Evolutionary conservation across 35 echinoderm and acorn worm genomes (phyloP).

Genomic region (Patiria miniata): DNA sequence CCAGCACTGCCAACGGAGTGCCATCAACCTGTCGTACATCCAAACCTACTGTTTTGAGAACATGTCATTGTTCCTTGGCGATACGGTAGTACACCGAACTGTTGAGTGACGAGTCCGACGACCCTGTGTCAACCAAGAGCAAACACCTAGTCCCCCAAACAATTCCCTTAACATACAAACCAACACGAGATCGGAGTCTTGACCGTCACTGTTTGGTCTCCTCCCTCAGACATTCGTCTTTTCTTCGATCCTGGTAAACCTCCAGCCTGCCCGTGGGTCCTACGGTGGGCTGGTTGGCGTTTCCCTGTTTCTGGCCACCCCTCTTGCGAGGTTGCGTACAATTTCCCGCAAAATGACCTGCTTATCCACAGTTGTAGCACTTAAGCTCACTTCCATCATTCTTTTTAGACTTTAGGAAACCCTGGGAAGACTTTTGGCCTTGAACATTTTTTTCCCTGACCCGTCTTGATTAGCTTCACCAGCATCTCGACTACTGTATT

Average conservation of each 20-base stretch:
- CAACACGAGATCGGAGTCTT: background rate
- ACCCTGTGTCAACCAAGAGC: constrained; percentile 22
- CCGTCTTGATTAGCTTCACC: background rate
- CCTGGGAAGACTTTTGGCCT: too few species aligned
- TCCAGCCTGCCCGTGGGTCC: constrained; percentile 13
- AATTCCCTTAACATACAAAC: constrained; percentile 1
- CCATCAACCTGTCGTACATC: background rate
- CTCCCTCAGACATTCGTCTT: too few species aligned
- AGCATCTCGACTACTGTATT: background rate
- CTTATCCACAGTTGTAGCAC: too few species aligned
- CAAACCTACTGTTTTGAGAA: background rate
- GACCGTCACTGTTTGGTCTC: too few species aligned
- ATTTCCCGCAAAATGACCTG: too few species aligned
- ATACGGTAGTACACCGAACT: background rate
- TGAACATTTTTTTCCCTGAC: too few species aligned
- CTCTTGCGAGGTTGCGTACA: background rate
- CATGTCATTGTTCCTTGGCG: background rate
- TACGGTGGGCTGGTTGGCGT: background rate
- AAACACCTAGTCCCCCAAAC: background rate
- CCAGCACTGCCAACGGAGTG: background rate
- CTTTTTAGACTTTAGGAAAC: too few species aligned
- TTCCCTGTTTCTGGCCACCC: background rate
- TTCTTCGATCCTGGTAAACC: background rate
- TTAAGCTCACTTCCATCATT: too few species aligned
- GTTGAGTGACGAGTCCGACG: background rate